Conservation (phyloP, 2,888 invertebrate species). For the Rotaria macrura region DNA sequence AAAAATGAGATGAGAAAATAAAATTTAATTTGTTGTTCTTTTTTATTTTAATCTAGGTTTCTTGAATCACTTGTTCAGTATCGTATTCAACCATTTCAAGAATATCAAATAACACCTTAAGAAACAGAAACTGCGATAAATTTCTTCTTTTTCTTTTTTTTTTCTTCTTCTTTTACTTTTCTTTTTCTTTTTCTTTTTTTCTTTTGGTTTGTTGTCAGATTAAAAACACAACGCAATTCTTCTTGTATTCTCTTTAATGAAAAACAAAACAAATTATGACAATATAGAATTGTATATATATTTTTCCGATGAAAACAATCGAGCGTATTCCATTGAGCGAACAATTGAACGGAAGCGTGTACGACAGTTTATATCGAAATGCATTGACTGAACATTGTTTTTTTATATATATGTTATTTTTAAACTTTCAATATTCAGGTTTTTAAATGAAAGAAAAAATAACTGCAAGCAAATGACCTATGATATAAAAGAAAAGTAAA, state of each 20-base stretch:
- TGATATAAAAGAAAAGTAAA: too few species aligned
- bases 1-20: neutral
- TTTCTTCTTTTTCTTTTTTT: neutral
- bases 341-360: too few species aligned
- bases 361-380: too few species aligned
- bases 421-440: too few species aligned
- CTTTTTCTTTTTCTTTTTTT: neutral
- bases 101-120: constrained; percentile 11
- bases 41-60: neutral
- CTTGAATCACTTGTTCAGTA: constrained; percentile 16
- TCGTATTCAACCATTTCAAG: constrained; percentile 17
- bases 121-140: neutral
- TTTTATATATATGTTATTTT: too few species aligned
- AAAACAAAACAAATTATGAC: neutral
- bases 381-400: too few species aligned
- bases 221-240: neutral
- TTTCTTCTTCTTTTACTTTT: too few species aligned
- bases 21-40: neutral
- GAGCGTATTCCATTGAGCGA: too few species aligned
- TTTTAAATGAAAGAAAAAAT: too few species aligned
- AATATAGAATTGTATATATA: too few species aligned
- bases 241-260: constrained; percentile 11
- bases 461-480: too few species aligned
- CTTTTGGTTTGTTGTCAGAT: neutral
- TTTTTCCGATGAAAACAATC: too few species aligned